Base-by-base conservation (phyloP, 2,113 vertebrate species). In the Pantherophis guttatus region DNA sequence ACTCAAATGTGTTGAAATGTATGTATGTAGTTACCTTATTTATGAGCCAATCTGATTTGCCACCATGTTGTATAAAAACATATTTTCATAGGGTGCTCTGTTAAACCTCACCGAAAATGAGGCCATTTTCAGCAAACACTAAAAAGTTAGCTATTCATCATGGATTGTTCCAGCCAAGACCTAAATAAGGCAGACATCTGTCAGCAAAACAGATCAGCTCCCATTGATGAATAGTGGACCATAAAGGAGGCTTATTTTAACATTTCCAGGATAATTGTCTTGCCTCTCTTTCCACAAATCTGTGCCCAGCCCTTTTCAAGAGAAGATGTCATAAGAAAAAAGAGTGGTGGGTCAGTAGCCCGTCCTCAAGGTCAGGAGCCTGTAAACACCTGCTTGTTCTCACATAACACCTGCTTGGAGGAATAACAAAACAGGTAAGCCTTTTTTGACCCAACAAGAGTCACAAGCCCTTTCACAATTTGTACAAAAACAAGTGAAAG, bases 301-400 rank as follows among this genome's bases (percentile, higher is more conserved):
- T 8, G 0, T 95, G 95, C 95, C 50, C 52, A 94, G 91, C 81
- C 90, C 50, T 95, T 90, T 93, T 39, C 6, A 3, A 95, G 94
- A 94, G 94, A 93, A 96, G 97, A 96, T 86, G 95, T 95, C 96
- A 96, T 95, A 95, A 97, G 94, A 57, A 96, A 48, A 97, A 97
- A 97, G 94, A 93, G 92, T 91, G 95, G 24, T 92, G 11, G 97
- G 97, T 97, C 97, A 97, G 94, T 93, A 96, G 92, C 94, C 92
- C 75, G 0, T 2, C 15, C 96, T 96, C 59, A 95, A 95, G 96
- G 97, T 97, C 96, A 50, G 94, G 93, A 94, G 97, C 93, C 93
- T 93, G 95, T 96, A 96, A 97, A 97, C 96, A 97, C 97, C 97
- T 97, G 96, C 96, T 95, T 96, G 94, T 96, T 97, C 93, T 21